These are phyloP conservation scores for Typhlomys cinereus DNA, from an alignment of 2,113 vertebrate genomes.

Conservation along the genomic window DNA sequence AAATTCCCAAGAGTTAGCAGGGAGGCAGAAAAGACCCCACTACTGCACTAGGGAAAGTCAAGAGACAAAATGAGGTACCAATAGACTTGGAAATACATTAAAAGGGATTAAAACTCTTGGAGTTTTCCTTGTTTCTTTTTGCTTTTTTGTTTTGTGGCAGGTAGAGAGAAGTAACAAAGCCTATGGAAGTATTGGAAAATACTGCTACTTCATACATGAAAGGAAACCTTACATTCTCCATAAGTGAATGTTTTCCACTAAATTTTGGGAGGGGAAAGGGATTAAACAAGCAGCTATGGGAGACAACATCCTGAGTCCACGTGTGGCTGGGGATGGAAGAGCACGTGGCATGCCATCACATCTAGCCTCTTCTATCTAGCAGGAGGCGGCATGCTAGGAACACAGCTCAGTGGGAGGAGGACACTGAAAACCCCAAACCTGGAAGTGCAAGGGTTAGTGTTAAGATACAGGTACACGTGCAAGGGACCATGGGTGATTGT, in stretches of 20 bases:
- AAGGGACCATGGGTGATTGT: conserved; percentile 51
- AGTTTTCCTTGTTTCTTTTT: conserved; percentile 40
- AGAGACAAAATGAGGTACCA: conserved; percentile 59
- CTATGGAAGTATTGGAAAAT: conserved; percentile 47
- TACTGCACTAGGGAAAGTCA: conserved; percentile 40
- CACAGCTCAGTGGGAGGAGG: conserved; percentile 71
- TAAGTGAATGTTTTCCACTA: conserved; percentile 47
- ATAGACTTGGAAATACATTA: conserved; percentile 54
- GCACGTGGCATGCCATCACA: neutral
- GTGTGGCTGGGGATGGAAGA: neutral
- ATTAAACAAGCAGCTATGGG: conserved; percentile 57
- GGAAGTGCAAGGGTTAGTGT: conserved; percentile 76
- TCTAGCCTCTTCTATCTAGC: conserved; percentile 36
- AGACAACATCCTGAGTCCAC: conserved; percentile 66
- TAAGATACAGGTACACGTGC: conserved; percentile 65
- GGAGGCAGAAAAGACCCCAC: neutral
- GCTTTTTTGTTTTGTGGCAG: conserved; percentile 9
- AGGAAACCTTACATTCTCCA: conserved; percentile 23
- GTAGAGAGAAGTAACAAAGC: conserved; percentile 47
- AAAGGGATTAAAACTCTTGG: conserved; percentile 42
- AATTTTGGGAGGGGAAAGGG: conserved; percentile 38
- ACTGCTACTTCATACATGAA: conserved; percentile 59
- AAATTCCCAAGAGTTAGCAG: conserved; percentile 32
- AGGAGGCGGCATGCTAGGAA: conserved; percentile 65
- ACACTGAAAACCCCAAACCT: conserved; percentile 59